These are phyloP conservation scores for Drosophila saltans DNA, from an alignment of 1,140 invertebrate genomes.

Conservation along the genomic window DNA sequence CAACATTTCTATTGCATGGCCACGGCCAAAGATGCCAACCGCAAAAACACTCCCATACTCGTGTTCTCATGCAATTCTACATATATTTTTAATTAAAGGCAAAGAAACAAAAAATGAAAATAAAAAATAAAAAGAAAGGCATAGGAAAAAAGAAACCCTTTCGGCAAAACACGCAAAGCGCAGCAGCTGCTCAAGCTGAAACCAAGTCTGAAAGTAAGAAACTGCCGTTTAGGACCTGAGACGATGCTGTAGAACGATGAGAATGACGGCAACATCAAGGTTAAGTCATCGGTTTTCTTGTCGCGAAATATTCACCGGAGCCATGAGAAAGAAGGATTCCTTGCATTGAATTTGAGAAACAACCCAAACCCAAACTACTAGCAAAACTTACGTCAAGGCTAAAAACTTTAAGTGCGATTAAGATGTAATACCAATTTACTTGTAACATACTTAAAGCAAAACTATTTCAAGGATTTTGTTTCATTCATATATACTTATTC, in stretches of 20 bases:
- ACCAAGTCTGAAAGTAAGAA: slow-evolving; percentile 31
- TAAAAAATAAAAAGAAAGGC: slow-evolving; percentile 2
- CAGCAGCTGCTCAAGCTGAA: slow-evolving; percentile 42
- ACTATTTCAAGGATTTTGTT: neutral
- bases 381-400: slow-evolving; percentile 44
- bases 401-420: slow-evolving; percentile 47
- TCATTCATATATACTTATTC: neutral
- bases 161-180: slow-evolving; percentile 66
- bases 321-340: slow-evolving; percentile 27
- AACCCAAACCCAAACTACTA: neutral
- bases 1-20: slow-evolving; percentile 72
- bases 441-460: neutral
- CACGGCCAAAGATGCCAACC: slow-evolving; percentile 60
- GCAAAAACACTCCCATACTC: slow-evolving; percentile 48
- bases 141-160: slow-evolving; percentile 54
- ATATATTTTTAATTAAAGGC: slow-evolving; percentile 13
- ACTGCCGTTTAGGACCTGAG: slow-evolving; percentile 9
- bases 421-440: slow-evolving; percentile 47
- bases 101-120: slow-evolving; percentile 6
- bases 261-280: slow-evolving; percentile 60
- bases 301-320: slow-evolving; percentile 7
- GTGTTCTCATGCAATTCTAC: slow-evolving; percentile 7
- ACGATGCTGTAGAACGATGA: slow-evolving; percentile 9
- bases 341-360: slow-evolving; percentile 38
- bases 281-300: slow-evolving; percentile 57